These are phyloP conservation scores for Aramus guarauna DNA, from an alignment of 2,113 vertebrate species.

Conservation along the genomic window DNA sequence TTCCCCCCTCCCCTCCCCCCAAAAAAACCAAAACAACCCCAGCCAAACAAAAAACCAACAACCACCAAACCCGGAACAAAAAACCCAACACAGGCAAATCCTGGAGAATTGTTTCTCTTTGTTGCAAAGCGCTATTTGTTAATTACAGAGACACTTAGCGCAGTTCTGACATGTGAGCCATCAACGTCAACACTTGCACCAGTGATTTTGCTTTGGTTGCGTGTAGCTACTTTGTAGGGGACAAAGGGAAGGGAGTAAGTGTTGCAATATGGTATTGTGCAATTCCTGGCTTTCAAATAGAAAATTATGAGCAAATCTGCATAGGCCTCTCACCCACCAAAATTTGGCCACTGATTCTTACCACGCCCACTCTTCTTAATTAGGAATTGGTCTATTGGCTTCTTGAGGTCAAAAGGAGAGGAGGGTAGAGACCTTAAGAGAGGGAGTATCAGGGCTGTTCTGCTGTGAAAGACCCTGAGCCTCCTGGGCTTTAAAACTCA, in stretches of 20 bases:
- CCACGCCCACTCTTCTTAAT: background rate
- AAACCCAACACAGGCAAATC: background rate
- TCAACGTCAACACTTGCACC: background rate
- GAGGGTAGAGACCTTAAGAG: background rate
- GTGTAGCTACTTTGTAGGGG: background rate
- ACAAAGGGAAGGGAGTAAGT: background rate
- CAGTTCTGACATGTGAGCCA: background rate
- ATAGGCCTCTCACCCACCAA: background rate
- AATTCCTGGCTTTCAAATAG: conserved; percentile 33
- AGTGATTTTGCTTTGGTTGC: background rate
- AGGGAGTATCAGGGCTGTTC: background rate
- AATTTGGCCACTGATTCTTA: background rate
- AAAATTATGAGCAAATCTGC: background rate
- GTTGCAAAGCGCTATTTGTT: background rate
- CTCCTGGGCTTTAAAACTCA: background rate
- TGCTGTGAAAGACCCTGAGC: background rate
- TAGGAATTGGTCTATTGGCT: background rate
- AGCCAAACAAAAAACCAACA: background rate
- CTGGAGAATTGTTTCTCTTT: background rate
- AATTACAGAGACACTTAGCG: background rate
- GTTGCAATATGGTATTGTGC: conserved; percentile 20
- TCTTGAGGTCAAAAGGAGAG: background rate
- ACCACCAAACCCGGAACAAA: background rate
- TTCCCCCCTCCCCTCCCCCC: rapidly evolving
- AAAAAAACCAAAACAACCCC: background rate